Conservation (phyloP, 2,113 vertebrate genomes). For the Xerus inauris region DNA sequence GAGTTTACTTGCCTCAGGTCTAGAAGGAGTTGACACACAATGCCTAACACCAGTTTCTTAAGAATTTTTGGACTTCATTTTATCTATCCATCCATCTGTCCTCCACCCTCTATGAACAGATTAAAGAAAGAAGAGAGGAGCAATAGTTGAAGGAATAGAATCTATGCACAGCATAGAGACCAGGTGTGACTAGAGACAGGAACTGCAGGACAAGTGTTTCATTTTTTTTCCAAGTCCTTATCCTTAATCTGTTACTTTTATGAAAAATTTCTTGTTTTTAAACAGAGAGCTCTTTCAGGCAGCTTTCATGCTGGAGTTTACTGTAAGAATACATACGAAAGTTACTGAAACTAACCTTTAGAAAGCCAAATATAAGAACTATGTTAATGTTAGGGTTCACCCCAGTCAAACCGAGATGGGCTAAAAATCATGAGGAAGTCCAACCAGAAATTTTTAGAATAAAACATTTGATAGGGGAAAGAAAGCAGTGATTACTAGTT, state of each 20-base stretch:
- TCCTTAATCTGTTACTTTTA: not conserved
- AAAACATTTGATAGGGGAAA: not conserved
- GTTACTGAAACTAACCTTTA: not conserved
- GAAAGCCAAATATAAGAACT: not conserved
- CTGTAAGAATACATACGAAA: not conserved
- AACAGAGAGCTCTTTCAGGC: not conserved
- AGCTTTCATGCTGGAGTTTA: not conserved
- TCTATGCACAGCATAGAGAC: not conserved
- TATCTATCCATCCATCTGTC: not conserved
- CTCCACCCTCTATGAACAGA: not conserved
- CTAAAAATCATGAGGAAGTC: not conserved
- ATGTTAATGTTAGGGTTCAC: not conserved
- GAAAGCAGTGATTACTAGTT: not conserved
- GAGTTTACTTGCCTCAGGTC: not conserved
- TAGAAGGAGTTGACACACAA: not conserved
- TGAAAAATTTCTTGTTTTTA: not conserved
- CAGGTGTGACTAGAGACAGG: not conserved
- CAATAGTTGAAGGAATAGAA: not conserved
- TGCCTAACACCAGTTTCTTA: not conserved
- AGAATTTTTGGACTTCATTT: conserved; percentile 7
- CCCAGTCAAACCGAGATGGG: not conserved
- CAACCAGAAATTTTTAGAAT: not conserved
- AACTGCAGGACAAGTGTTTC: not conserved
- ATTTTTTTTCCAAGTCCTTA: not conserved
- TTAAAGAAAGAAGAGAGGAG: not conserved